These are phyloP conservation scores for Acleris literana DNA, from an alignment of 2,888 invertebrate genomes.

Conservation along the genomic window DNA sequence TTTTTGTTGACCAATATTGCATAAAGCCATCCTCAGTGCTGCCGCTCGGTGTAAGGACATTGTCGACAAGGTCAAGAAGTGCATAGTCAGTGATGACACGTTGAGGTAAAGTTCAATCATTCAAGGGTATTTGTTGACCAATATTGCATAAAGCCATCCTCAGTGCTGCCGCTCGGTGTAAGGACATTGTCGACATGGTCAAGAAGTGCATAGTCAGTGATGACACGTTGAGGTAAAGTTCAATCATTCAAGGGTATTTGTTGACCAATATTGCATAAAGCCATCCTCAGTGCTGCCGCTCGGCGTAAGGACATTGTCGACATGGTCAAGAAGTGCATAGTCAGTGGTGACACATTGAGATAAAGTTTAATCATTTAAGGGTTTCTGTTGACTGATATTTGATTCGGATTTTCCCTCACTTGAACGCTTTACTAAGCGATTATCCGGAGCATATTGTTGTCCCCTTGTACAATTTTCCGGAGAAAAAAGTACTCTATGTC, in stretches of 20 bases:
- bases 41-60: constrained; percentile 86
- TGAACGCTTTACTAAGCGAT: too few relatives aligned
- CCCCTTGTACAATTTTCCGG: too few relatives aligned
- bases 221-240: constrained; percentile 81
- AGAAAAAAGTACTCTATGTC: too few relatives aligned
- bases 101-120: constrained; percentile 71
- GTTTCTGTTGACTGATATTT: not conserved
- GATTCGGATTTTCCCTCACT: not conserved
- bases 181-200: constrained; percentile 86
- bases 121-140: constrained; percentile 3
- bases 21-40: constrained; percentile 87
- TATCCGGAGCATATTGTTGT: too few relatives aligned
- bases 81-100: constrained; percentile 85
- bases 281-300: constrained; percentile 86
- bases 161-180: constrained; percentile 87
- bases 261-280: constrained; percentile 79
- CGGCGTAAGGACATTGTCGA: constrained; percentile 87
- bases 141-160: constrained; percentile 85
- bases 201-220: constrained; percentile 86
- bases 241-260: not conserved
- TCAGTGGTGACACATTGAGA: constrained; percentile 85
- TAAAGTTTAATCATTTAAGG: constrained; percentile 47
- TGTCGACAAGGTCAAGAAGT: constrained; percentile 87
- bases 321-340: constrained; percentile 86
- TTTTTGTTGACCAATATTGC: constrained; percentile 55